Evolutionary conservation across 1,140 invertebrate genomes (phyloP).

Genomic region (Drosophila hydei): DNA sequence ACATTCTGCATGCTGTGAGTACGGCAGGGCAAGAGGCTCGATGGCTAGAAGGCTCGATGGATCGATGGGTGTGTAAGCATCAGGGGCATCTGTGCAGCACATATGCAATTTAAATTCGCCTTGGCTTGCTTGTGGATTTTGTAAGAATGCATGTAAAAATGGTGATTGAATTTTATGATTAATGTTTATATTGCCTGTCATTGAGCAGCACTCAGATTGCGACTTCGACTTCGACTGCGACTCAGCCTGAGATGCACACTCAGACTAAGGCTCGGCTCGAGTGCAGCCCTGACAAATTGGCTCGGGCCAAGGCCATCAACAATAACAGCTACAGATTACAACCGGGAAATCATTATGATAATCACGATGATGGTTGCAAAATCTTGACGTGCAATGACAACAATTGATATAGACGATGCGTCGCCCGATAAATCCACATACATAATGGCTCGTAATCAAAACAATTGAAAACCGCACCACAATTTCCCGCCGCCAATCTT

Average conservation of each 20-base stretch:
- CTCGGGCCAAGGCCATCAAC: conserved; percentile 55
- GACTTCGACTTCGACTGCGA: neutral
- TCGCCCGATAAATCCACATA: conserved; percentile 9
- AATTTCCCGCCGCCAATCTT: conserved; percentile 9
- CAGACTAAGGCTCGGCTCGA: neutral
- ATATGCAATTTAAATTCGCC: conserved; percentile 14
- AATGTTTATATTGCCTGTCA: conserved; percentile 57
- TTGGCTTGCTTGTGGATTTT: conserved; percentile 41
- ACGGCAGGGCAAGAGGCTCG: neutral
- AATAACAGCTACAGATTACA: conserved; percentile 47
- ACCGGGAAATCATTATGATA: conserved; percentile 61
- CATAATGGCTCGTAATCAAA: conserved; percentile 42
- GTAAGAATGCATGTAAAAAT: conserved; percentile 78
- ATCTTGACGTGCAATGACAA: conserved; percentile 41
- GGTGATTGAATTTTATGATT: conserved; percentile 74
- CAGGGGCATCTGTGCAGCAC: conserved; percentile 3
- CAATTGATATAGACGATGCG: conserved; percentile 23
- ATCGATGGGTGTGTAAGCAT: too few species aligned
- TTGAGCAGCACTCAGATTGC: conserved; percentile 34
- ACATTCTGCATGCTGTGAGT: conserved; percentile 24
- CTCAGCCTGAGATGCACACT: neutral
- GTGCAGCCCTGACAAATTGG: conserved; percentile 58
- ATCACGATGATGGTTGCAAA: conserved; percentile 8
- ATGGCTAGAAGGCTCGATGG: too few species aligned
- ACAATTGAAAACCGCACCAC: conserved; percentile 28